phyloP scores from a whole-genome alignment of 2,888 invertebrate genomes.

The Aphodius sticticus region DNA sequence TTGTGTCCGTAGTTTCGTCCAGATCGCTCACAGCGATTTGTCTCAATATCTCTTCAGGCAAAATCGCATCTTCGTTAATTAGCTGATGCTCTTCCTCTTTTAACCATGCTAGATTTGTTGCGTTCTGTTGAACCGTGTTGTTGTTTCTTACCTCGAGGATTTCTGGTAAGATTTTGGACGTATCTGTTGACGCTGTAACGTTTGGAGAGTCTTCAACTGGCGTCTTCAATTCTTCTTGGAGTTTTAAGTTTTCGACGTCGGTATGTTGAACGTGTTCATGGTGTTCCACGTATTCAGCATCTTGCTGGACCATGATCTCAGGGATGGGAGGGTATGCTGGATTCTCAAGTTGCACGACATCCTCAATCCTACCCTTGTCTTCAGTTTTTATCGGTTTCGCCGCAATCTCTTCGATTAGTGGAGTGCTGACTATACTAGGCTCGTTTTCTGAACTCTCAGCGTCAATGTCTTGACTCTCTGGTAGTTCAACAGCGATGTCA shows the following conservation, averaged over 20 bases:
- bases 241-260: conserved; percentile 14
- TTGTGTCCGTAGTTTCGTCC: conserved; percentile 35
- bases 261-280: not conserved
- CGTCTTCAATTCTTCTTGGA: not conserved
- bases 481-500: conserved; percentile 36
- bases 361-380: conserved; percentile 32
- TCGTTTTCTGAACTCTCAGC: conserved; percentile 27
- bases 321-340: conserved; percentile 65
- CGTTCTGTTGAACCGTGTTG: conserved; percentile 46
- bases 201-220: not conserved
- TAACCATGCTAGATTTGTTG: conserved; percentile 52
- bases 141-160: conserved; percentile 50
- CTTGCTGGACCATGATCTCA: conserved; percentile 60
- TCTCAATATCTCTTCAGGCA: conserved; percentile 50
- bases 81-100: conserved; percentile 45
- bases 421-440: conserved; percentile 28
- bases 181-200: conserved; percentile 8
- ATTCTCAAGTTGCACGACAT: conserved; percentile 49
- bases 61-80: conserved; percentile 46
- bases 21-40: conserved; percentile 48
- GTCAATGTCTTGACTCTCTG: conserved; percentile 32
- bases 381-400: conserved; percentile 26
- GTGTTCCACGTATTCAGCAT: conserved; percentile 39
- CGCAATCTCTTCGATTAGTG: conserved; percentile 11
- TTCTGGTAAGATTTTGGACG: conserved; percentile 52